phyloP scores from a whole-genome alignment of 2,888 invertebrate genomes.

The Pollenia labialis region DNA sequence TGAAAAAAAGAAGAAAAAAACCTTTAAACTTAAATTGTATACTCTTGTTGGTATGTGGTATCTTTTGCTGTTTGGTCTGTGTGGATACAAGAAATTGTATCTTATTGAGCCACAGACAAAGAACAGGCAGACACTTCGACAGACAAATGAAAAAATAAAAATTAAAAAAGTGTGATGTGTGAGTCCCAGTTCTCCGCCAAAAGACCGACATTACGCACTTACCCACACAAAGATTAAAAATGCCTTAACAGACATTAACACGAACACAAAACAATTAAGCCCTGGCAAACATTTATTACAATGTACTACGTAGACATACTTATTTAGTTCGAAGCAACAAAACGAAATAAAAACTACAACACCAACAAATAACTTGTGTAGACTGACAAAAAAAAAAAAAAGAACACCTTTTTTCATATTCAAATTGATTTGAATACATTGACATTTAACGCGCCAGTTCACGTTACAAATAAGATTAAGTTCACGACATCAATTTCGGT shows the following conservation, averaged over 20 bases:
- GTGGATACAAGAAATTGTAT: slow-evolving; percentile 10
- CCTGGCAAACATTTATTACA: slow-evolving; percentile 31
- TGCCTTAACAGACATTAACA: slow-evolving; percentile 2
- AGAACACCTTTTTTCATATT: slow-evolving; percentile 32
- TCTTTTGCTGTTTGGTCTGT: not conserved
- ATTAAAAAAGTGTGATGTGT: not conserved
- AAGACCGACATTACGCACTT: slow-evolving; percentile 38
- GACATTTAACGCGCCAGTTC: slow-evolving; percentile 59
- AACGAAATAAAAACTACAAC: not conserved
- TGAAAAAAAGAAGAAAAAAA: slow-evolving; percentile 6
- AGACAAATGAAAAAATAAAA: slow-evolving; percentile 24
- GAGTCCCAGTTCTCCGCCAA: not conserved
- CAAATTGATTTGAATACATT: slow-evolving; percentile 62
- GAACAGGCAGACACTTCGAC: slow-evolving; percentile 7
- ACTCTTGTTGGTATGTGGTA: not conserved
- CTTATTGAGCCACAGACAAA: slow-evolving; percentile 42
- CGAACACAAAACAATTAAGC: slow-evolving; percentile 20
- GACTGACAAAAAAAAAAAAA: not conserved
- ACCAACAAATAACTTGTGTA: not conserved
- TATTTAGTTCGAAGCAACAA: not conserved
- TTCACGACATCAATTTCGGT: slow-evolving; percentile 24
- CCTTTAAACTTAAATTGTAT: slow-evolving; percentile 6
- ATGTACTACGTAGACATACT: slow-evolving; percentile 20
- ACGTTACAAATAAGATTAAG: slow-evolving; percentile 66
- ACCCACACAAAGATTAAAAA: not conserved